These are phyloP conservation scores for Orbicella faveolata DNA, from an alignment of 64 coral and sea anemone genomes.

Conservation along the genomic window DNA sequence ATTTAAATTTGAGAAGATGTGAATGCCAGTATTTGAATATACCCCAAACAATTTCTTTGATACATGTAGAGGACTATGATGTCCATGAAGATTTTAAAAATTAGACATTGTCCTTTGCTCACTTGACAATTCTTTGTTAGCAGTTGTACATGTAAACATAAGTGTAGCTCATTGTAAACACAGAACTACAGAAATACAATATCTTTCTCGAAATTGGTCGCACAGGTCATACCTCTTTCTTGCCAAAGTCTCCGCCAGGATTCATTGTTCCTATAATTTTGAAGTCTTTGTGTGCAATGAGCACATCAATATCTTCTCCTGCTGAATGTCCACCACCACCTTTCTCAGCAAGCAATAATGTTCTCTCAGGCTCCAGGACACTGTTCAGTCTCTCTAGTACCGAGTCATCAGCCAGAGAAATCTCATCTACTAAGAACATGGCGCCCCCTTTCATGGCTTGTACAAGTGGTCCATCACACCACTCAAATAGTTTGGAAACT, in stretches of 20 bases:
- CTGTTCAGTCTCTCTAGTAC: constrained; percentile 97
- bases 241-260: constrained; percentile 97
- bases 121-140: too few species aligned
- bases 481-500: constrained; percentile 85
- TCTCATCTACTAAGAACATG: constrained; percentile 93
- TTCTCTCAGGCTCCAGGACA: constrained; percentile 93
- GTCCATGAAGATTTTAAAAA: too few species aligned
- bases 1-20: too few species aligned
- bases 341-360: constrained; percentile 92
- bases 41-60: too few species aligned
- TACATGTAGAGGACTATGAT: too few species aligned
- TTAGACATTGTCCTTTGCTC: too few species aligned
- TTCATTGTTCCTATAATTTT: constrained; percentile 95
- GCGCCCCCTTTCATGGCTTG: constrained; percentile 86
- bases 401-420: constrained; percentile 95
- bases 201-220: not conserved
- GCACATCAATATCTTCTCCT: constrained; percentile 67
- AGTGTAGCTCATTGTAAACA: not conserved
- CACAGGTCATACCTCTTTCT: constrained; percentile 80
- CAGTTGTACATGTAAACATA: not conserved
- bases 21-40: too few species aligned
- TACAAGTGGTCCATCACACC: constrained; percentile 94
- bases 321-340: constrained; percentile 50
- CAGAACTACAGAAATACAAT: not conserved
- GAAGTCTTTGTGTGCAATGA: constrained; percentile 77